Evolutionary conservation across 2,888 invertebrate genomes (phyloP), one percentile per base, ranked within the genome.

Genomic region (Idaea aversata): DNA sequence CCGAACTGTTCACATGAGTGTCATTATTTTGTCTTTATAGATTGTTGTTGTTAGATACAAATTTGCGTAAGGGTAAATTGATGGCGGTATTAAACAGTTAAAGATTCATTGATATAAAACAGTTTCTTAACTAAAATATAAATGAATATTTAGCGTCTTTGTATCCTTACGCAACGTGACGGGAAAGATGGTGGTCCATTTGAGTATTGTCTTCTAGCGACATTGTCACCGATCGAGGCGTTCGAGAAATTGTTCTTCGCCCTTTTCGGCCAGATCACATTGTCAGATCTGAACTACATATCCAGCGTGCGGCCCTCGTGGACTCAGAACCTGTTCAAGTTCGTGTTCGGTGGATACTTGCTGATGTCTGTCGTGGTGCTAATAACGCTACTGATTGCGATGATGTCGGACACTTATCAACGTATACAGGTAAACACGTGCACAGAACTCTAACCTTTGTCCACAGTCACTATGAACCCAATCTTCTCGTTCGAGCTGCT

Each of bases 341-440:
- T 97, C 88, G 96, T 98, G 82, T 99, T 99, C 93, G 99, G 98
- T 82, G 95, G 98, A 90, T 99, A 99, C 95, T 96, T 99, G 96
- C 96, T 99, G 95, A 98, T 99, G 90, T 98, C 98, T 79, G 97
- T 99, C 88, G 97, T 99, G 93, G 99, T 99, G 88, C 96, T 99
- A 85, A 98, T 99, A 94, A 99, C 99, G 94, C 96, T 99, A 88
- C 97, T 99, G 90, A 99, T 99, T 95, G 99, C 99, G 94, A 99
- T 99, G 99, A 99, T 99, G 99, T 99, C 99, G 93, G 99, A 99
- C 95, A 99, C 99, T 83, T 99, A 99, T 93, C 99, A 99, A 93
- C 96, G 99, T 86, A 99, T 99, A 85, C 98, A 99, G 96, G 99
- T 99, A 96, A 95, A 93, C 94, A 89, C 90, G 85, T 83, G 84